Evolutionary conservation across 2,888 invertebrate species (phyloP).

Genomic region (Epinotia brunnichana): DNA sequence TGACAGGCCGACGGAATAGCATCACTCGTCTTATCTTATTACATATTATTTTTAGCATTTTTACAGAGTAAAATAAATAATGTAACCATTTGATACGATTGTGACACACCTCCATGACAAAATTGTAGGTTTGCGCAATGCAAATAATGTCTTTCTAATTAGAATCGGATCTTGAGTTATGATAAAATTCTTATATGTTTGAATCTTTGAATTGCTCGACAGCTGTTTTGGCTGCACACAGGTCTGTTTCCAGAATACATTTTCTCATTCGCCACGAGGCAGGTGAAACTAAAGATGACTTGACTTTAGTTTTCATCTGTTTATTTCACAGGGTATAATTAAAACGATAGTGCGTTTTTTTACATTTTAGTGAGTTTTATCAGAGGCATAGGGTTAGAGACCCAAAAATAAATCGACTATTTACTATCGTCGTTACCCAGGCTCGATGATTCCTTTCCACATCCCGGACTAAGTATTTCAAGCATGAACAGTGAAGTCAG

Average conservation of each 20-base stretch:
- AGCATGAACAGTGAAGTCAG: no score
- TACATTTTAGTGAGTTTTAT: no score
- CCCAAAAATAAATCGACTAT: background rate
- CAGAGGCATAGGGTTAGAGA: background rate
- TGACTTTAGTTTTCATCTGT: no score
- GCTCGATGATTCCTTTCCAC: no score
- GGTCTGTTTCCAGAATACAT: background rate
- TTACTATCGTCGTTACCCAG: no score
- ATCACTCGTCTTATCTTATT: slow-evolving; percentile 34
- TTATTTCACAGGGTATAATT: no score
- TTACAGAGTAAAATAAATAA: slow-evolving; percentile 33
- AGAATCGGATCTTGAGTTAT: background rate
- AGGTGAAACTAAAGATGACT: background rate
- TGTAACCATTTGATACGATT: slow-evolving; percentile 26
- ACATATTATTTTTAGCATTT: slow-evolving; percentile 38
- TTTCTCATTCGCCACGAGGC: background rate
- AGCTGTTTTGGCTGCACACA: background rate
- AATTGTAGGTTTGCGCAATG: slow-evolving; percentile 14
- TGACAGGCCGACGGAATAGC: slow-evolving; percentile 26
- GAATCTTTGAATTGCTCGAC: slow-evolving; percentile 1
- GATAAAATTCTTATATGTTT: background rate
- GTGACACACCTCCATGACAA: slow-evolving; percentile 43
- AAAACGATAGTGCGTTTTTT: no score
- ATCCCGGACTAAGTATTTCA: no score
- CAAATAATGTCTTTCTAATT: slow-evolving; percentile 27